Base-by-base conservation (phyloP, 2,113 vertebrate species). In the Sinosuthora webbiana region DNA sequence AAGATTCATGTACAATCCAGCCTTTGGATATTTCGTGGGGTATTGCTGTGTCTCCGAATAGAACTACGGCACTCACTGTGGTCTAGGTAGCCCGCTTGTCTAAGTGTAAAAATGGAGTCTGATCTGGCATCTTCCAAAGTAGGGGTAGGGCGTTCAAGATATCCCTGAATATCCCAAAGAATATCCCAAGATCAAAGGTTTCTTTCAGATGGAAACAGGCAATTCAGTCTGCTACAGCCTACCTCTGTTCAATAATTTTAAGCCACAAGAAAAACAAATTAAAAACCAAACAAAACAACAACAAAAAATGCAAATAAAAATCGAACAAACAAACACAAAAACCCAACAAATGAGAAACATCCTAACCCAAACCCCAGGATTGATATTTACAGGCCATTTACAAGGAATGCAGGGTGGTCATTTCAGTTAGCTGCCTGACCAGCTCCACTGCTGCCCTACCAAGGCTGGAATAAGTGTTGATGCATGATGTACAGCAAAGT, bases 41-140 rank as follows among this genome's bases (percentile, higher is more conserved):
- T 41, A 18, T 11, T 71, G 24, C 35, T 60, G 44, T 59, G 31
- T 41, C 60, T 37, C 42, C 0, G 0, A 52, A 41, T 0, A 22
- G 62, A 85, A 10, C 37, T 8, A 4, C 0, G 0, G 22, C 22
- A 33, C 81, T 80, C n/a, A 10, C 23, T 74, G 41, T 41, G 81
- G 31, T 31, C 37, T 53, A 64, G 31, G 45, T 24, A 92, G 22
- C 17, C 23, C 0, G 0, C 39, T 57, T 64, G 23, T 30, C 11
- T 23, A 80, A 52, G 18, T 4, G 42, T 79, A 21, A 84, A 87
- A 49, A 31, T 28, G 31, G 47, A 74, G 10, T 39, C 21, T 70
- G 47, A 84, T 67, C 31, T 39, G 65, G 60, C 42, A 73, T 15
- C 24, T 89, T 87, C 47, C 83, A 65, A 45, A 57, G n/a, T 27